Conservation (phyloP, 2,888 invertebrate species). For the Leptopilina syphax region DNA sequence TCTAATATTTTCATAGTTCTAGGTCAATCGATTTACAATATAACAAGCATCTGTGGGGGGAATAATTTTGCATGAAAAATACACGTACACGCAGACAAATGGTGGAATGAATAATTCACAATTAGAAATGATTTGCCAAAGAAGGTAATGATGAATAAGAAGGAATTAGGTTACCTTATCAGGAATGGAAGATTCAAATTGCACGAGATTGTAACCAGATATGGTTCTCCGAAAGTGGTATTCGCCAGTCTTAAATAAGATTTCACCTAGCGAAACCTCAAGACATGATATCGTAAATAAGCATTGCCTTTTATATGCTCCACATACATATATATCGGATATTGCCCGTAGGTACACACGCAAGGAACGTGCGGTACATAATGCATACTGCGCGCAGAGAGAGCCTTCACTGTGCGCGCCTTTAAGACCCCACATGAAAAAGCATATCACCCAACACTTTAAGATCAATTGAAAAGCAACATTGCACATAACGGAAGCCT, state of each 20-base stretch:
- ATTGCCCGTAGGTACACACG: conserved; percentile 27
- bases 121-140: neutral
- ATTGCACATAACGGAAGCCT: conserved; percentile 23
- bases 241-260: conserved; percentile 20
- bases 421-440: conserved; percentile 8
- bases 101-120: neutral
- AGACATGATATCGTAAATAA: conserved; percentile 36
- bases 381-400: conserved; percentile 2
- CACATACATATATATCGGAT: conserved; percentile 13
- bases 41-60: too few relatives aligned
- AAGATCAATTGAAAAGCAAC: conserved; percentile 21
- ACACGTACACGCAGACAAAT: too few relatives aligned
- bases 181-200: conserved; percentile 10
- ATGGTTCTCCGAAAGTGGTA: neutral
- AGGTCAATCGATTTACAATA: too few relatives aligned
- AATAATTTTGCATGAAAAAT: too few relatives aligned
- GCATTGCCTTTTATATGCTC: conserved; percentile 37
- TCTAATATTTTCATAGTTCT: too few relatives aligned
- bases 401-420: neutral
- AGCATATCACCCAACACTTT: conserved; percentile 24
- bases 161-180: conserved; percentile 19
- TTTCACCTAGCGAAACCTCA: conserved; percentile 8
- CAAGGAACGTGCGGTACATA: conserved; percentile 23
- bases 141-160: neutral
- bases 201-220: neutral